Evolutionary conservation across 2,113 vertebrate genomes (phyloP).

Genomic region (Pollimyrus isidori): DNA sequence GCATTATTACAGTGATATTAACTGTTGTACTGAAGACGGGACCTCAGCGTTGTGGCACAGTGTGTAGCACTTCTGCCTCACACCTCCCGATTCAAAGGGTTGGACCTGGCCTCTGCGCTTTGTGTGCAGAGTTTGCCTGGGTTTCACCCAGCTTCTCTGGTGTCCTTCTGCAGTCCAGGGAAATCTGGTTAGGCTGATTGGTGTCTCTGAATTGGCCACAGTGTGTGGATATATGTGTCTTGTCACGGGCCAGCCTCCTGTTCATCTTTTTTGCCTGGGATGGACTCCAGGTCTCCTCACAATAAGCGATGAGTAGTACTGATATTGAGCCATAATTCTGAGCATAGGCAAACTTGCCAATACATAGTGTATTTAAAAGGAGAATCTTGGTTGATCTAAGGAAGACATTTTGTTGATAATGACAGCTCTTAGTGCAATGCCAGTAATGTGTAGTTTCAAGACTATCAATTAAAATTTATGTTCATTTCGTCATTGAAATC

Average conservation of each 20-base stretch:
- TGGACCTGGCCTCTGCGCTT: neutral
- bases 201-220: neutral
- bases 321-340: neutral
- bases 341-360: neutral
- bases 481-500: neutral
- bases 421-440: neutral
- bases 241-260: neutral
- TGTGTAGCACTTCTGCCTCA: neutral
- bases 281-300: neutral
- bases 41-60: neutral
- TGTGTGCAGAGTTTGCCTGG: neutral
- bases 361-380: neutral
- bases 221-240: neutral
- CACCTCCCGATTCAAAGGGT: neutral
- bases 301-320: neutral
- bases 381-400: neutral
- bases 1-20: neutral
- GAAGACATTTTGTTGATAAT: neutral
- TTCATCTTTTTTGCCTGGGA: neutral
- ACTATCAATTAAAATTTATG: neutral
- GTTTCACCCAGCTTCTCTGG: neutral
- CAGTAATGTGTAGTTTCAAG: neutral
- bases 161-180: neutral
- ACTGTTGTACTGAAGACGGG: neutral
- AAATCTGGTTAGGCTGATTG: neutral